Base-by-base conservation (phyloP, 2,113 vertebrate species). In the Bagarius yarrelli region DNA sequence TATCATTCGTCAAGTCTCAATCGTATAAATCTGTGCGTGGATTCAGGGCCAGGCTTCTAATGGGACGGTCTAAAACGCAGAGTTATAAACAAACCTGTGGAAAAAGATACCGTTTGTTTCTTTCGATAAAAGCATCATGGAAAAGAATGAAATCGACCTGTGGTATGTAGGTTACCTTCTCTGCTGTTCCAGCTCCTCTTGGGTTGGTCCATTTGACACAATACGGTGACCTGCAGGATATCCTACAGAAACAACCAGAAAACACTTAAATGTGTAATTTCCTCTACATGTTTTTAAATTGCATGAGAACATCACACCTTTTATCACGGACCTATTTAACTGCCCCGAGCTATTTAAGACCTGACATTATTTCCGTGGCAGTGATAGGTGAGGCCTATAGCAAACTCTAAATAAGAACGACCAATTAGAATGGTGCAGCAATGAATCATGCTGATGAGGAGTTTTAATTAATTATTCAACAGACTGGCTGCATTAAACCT, bases 181-280 rank as follows among this genome's bases (percentile, higher is more conserved):
- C 86, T 94, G 95, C 34, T 94, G 95, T 80, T 96, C 96, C 50
- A 92, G 63, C 83, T 97, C 95, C 79, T 96, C 95, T 1, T 90
- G 91, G 59, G 94, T 90, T 3, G 95, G 95, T 56, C 95, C 95
- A 1, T 97, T 96, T 80, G 95, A 94, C 64, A 88, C 84, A 0
- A 91, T 89, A 83, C 93, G 93, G 8, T 90, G 86, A 56, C 90
- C 86, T 32, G 89, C 83, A 55, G 89, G 87, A 75, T 89, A 93
- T 81, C 92, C 90, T 92, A 85, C 8, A 79, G 84, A 83, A 81
- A 15, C 27, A 53, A 64, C 2, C 30, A 80, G 32, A n/a, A n/a
- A n/a, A n/a, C n/a, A n/a, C n/a, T n/a, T n/a, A n/a, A n/a, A n/a
- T n/a, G n/a, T n/a, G n/a, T n/a, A n/a, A n/a, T 11, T 11, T 16